phyloP scores from a whole-genome alignment of 2,113 vertebrate genomes.

The Prunella fulvescens region DNA sequence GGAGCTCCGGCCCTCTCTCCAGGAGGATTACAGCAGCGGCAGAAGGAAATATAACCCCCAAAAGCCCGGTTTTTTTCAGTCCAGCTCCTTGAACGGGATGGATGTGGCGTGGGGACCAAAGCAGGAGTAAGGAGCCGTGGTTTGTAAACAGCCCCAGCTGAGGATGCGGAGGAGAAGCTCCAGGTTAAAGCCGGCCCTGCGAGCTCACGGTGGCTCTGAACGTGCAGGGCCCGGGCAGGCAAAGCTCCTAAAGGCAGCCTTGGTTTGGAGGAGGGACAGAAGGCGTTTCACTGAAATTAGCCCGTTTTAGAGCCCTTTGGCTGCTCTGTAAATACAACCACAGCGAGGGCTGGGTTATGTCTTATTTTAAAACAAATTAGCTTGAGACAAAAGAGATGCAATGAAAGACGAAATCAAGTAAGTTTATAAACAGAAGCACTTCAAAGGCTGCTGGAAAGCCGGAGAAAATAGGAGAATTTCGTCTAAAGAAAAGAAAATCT shows the following conservation, averaged over 20 bases:
- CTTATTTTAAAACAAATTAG: neutral
- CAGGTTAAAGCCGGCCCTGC: accelerated
- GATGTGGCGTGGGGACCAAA: neutral
- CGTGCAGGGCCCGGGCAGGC: neutral
- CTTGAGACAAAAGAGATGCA: neutral
- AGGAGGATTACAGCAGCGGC: neutral
- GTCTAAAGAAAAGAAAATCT: conserved; percentile 9
- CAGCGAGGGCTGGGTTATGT: neutral
- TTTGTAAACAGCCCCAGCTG: neutral
- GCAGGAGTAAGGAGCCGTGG: neutral
- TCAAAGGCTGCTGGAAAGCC: neutral
- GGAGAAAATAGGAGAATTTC: neutral
- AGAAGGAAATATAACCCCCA: neutral
- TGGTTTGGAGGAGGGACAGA: neutral
- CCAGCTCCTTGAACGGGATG: neutral
- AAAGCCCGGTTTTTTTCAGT: neutral
- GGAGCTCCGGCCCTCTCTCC: neutral
- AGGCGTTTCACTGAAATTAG: neutral
- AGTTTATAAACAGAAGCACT: neutral
- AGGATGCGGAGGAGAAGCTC: neutral
- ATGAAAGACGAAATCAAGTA: neutral
- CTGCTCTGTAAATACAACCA: neutral
- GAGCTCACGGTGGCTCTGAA: neutral
- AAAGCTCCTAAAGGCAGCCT: neutral
- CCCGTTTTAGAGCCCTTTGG: neutral